Percentiles rank a stretch among this genome's conserved stretches.
These are phyloP conservation scores for Helarctos malayanus DNA, from an alignment of 2,797 vertebrate genomes.

Conservation along the genomic window DNA sequence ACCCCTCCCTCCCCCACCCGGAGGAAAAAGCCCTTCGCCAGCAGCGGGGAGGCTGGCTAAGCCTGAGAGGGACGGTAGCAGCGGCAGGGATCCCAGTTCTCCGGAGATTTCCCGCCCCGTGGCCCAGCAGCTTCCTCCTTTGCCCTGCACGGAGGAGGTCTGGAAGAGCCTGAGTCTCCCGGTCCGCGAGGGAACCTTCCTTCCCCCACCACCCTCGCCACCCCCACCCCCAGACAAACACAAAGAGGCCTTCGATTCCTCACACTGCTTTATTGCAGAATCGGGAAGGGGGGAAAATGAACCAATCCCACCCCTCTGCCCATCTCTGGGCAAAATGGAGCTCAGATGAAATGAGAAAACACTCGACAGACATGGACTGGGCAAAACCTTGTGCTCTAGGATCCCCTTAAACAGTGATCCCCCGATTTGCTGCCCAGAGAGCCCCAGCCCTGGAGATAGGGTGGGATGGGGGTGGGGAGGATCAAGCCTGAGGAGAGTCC, in stretches of 20 bases:
- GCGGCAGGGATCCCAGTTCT: constrained; percentile 78
- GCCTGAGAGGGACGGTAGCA: background rate
- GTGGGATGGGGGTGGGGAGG: background rate
- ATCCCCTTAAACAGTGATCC: background rate
- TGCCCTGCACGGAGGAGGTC: background rate
- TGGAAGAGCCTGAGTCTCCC: background rate
- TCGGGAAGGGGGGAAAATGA: background rate
- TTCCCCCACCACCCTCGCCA: background rate
- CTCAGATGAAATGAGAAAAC: constrained; percentile 71
- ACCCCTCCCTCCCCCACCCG: background rate
- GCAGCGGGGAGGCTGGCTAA: background rate
- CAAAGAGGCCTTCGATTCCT: constrained; percentile 45
- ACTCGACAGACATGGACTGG: background rate
- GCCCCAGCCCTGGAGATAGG: background rate
- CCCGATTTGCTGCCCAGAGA: background rate
- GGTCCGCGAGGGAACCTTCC: background rate
- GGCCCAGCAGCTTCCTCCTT: background rate
- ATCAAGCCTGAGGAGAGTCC: background rate
- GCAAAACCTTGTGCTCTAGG: constrained; percentile 4
- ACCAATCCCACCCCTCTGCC: constrained; percentile 27
- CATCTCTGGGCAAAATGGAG: constrained; percentile 61
- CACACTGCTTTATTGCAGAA: constrained; percentile 83
- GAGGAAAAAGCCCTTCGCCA: constrained; percentile 39
- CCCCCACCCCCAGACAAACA: background rate
- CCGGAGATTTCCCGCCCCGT: background rate